Conservation (phyloP, 2,113 vertebrate genomes). For the Gambusia affinis region DNA sequence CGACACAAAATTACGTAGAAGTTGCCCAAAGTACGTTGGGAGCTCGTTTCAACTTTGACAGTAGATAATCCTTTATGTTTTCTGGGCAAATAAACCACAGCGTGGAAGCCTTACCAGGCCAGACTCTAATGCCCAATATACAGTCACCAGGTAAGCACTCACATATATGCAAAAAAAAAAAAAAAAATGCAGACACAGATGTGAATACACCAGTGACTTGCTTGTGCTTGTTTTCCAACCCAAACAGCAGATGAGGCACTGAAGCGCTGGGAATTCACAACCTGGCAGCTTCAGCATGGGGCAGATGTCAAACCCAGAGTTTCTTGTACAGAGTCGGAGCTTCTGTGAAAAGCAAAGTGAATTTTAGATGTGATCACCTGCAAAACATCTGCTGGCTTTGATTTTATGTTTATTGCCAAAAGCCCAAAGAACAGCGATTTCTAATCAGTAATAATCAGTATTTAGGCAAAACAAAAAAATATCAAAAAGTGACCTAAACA, state of each 20-base stretch:
- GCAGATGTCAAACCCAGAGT: slow-evolving; percentile 5
- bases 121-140: slow-evolving; percentile 17
- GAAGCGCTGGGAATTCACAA: slow-evolving; percentile 13
- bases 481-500: background rate
- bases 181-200: slow-evolving; percentile 2
- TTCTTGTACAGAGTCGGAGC: background rate
- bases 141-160: slow-evolving; percentile 51
- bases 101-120: slow-evolving; percentile 30
- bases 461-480: background rate
- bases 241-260: slow-evolving; percentile 26
- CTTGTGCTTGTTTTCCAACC: slow-evolving; percentile 4
- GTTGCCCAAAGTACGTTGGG: background rate
- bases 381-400: background rate
- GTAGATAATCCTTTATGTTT: background rate
- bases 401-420: background rate
- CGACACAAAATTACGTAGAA: background rate
- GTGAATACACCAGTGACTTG: slow-evolving; percentile 1
- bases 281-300: background rate
- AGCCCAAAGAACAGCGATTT: background rate
- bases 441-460: background rate
- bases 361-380: slow-evolving; percentile 2
- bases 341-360: background rate
- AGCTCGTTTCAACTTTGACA: background rate
- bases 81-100: slow-evolving; percentile 33
- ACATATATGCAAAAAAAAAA: background rate